Evolutionary conservation across 2,797 vertebrate species (phyloP), one percentile per base, ranked within the genome.

Genomic region (Rachycentron canadum): DNA sequence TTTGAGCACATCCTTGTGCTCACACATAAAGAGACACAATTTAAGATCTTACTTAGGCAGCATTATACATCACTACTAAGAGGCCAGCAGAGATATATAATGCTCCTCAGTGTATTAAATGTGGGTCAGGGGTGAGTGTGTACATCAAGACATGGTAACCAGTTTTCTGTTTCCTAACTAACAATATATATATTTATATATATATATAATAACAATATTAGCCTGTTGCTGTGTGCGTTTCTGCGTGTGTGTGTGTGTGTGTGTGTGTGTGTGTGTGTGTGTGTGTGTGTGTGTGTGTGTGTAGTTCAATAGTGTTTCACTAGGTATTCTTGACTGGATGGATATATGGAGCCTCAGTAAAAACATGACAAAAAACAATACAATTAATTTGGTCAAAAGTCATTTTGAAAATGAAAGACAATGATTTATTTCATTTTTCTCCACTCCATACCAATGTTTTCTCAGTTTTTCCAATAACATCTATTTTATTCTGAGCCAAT

Each of bases 401-500:
- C 3, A 28, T 55, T 69, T 63, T 53, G 3, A 50, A 34, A 52
- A 63, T 40, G 2, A 40, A 63, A 49, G 8, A 25, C 28, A 3
- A 38, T 1, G 2, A 4, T 43, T 40, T 5, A 28, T 43, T 47
- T 30, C 0, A n/a, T 34, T 62, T 43, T 23, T 56, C 13, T 45
- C 11, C 23, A 69, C 21, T 58, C 19, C 5, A 58, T 34, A 17
- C 0, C 1, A 49, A 21, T 30, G 55, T 80, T 69, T 72, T 2
- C 32, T 70, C 19, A 0, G 4, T 23, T 76, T 69, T 67, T 7
- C 26, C 47, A 28, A 32, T 3, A 3, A 6, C 0, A 3, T 55
- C 56, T 25, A 64, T 63, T 78, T 65, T 11, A 64, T 56, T 70
- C 40, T 4, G 10, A 25, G 30, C 12, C 64, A 26, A 28, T 40